Evolutionary conservation across 2,797 vertebrate species (phyloP).

Genomic region (Lepidocolaptes lacrymiger): DNA sequence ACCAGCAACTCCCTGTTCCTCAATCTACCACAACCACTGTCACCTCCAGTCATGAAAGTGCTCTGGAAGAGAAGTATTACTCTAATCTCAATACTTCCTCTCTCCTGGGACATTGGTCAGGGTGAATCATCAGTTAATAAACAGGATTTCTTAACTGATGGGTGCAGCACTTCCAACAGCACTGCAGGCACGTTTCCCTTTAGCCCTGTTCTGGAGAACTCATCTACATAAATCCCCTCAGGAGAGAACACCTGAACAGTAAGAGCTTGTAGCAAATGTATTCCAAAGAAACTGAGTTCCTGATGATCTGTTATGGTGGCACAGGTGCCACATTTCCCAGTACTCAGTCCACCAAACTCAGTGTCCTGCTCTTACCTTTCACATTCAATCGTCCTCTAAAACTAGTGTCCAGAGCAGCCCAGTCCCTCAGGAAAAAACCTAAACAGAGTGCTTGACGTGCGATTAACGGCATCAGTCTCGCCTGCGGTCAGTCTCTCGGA

Average conservation of each 20-base stretch:
- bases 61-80: not conserved
- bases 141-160: conserved; percentile 26
- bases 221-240: not conserved
- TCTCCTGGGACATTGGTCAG: not conserved
- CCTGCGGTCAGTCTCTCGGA: conserved; percentile 17
- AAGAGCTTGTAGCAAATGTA: not conserved
- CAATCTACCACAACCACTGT: not conserved
- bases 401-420: not conserved
- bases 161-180: conserved; percentile 33
- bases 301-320: not conserved
- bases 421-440: not conserved
- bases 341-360: not conserved
- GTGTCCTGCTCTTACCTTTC: conserved; percentile 47
- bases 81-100: conserved; percentile 13
- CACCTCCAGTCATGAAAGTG: not conserved
- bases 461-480: not conserved
- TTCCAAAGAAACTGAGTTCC: not conserved
- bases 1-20: not conserved
- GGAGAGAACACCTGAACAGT: not conserved
- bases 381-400: conserved; percentile 17
- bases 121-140: conserved; percentile 54
- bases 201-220: not conserved
- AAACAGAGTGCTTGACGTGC: not conserved
- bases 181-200: not conserved
- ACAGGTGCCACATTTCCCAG: not conserved